Evolutionary conservation across 2,113 vertebrate genomes (phyloP).

Genomic region (Labrus mixtus): DNA sequence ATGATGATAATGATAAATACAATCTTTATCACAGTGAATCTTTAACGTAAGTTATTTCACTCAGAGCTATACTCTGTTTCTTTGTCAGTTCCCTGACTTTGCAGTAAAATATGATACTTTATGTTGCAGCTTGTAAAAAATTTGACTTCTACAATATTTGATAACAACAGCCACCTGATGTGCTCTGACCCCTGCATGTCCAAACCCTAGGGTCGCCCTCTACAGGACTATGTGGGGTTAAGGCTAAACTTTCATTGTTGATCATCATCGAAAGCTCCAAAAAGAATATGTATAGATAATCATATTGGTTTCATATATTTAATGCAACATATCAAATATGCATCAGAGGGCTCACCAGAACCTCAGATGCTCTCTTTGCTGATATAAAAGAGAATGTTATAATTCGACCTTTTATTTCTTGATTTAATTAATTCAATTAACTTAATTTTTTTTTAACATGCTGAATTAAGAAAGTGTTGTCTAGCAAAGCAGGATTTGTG

Average conservation of each 20-base stretch:
- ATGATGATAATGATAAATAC: no score
- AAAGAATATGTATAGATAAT: background rate
- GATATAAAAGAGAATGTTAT: background rate
- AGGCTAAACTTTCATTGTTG: background rate
- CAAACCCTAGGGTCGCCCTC: slow-evolving; percentile 49
- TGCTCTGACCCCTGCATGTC: slow-evolving; percentile 9
- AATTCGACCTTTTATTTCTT: background rate
- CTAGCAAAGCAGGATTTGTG: background rate
- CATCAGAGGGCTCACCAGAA: background rate
- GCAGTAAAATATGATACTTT: no score
- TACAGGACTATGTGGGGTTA: slow-evolving; percentile 15
- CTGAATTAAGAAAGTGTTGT: background rate
- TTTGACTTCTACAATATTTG: no score
- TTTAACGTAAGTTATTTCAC: no score
- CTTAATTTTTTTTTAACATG: no score
- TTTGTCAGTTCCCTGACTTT: no score
- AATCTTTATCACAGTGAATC: no score
- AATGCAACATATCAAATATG: background rate
- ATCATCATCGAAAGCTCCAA: background rate
- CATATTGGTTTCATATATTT: background rate
- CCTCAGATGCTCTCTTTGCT: background rate
- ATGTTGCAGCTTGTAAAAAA: no score
- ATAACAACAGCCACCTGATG: no score
- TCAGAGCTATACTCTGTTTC: no score
- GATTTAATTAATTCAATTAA: background rate